A percentile compares a stretch with the other conserved stretches of the same genome.
These are phyloP conservation scores for Chanos chanos DNA, from an alignment of 2,797 vertebrate species.

Conservation along the genomic window DNA sequence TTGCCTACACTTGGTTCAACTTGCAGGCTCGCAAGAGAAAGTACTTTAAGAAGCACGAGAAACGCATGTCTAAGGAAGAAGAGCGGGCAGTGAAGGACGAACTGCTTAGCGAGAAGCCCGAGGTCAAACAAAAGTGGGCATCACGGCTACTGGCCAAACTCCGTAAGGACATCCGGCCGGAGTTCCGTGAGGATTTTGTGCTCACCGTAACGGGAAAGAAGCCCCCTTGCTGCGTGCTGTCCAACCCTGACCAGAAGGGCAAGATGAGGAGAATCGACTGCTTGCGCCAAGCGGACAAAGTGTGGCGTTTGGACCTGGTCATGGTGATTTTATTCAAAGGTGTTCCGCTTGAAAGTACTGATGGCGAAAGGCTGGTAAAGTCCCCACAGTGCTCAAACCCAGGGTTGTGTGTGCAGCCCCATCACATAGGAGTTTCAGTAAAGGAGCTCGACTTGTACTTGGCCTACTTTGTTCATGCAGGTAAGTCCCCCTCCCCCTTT, in stretches of 20 bases:
- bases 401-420: slow-evolving; percentile 95
- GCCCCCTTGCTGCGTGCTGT: slow-evolving; percentile 94
- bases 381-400: slow-evolving; percentile 96
- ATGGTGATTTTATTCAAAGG: slow-evolving; percentile 99
- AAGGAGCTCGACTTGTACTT: slow-evolving; percentile 99
- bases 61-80: slow-evolving; percentile 99
- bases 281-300: slow-evolving; percentile 97
- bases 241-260: slow-evolving; percentile 99
- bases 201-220: slow-evolving; percentile 98
- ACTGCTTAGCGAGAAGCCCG: slow-evolving; percentile 93
- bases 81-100: slow-evolving; percentile 98
- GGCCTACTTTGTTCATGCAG: slow-evolving; percentile 98
- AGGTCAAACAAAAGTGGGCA: slow-evolving; percentile 99
- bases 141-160: slow-evolving; percentile 96
- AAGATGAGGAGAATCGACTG: slow-evolving; percentile 99
- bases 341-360: slow-evolving; percentile 98
- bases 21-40: slow-evolving; percentile 98
- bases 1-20: slow-evolving; percentile 99
- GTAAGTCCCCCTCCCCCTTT: slow-evolving; percentile 69
- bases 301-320: slow-evolving; percentile 98
- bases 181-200: slow-evolving; percentile 99
- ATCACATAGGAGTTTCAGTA: slow-evolving; percentile 98
- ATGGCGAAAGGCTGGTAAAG: slow-evolving; percentile 97
- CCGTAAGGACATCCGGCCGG: slow-evolving; percentile 97
- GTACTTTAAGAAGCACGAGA: slow-evolving; percentile 99